Percentiles rank a stretch among this genome's conserved stretches.
Conservation (phyloP, 2,888 invertebrate species). For the Dolichopus griseipennis region DNA sequence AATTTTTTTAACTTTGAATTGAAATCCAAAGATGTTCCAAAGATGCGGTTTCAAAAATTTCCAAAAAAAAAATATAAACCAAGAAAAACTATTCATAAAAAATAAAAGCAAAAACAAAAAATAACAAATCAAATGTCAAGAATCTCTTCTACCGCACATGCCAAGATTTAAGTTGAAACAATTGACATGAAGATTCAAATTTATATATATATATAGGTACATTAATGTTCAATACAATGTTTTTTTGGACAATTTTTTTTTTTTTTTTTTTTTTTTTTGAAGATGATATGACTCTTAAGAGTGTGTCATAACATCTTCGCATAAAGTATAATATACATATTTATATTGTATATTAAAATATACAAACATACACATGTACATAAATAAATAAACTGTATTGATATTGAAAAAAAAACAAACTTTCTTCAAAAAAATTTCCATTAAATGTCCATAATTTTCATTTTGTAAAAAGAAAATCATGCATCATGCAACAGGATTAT, state of each 20-base stretch:
- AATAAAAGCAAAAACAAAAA: not conserved
- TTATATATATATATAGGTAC: not conserved
- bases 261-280: no score
- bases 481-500: constrained; percentile 3
- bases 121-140: not conserved
- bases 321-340: not conserved
- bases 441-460: not conserved
- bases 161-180: not conserved
- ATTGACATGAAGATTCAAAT: not conserved
- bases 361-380: not conserved
- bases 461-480: not conserved
- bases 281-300: not conserved
- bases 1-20: no score
- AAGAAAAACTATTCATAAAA: not conserved
- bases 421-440: constrained; percentile 2
- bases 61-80: no score
- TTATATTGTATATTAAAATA: not conserved
- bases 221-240: not conserved
- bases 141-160: not conserved
- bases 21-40: no score
- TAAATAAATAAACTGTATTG: not conserved
- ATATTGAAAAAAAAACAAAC: not conserved
- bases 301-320: constrained; percentile 1
- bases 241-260: no score
- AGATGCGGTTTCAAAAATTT: no score